Evolutionary conservation across 2,888 invertebrate species (phyloP).

Genomic region (Incurvaria masculella): DNA sequence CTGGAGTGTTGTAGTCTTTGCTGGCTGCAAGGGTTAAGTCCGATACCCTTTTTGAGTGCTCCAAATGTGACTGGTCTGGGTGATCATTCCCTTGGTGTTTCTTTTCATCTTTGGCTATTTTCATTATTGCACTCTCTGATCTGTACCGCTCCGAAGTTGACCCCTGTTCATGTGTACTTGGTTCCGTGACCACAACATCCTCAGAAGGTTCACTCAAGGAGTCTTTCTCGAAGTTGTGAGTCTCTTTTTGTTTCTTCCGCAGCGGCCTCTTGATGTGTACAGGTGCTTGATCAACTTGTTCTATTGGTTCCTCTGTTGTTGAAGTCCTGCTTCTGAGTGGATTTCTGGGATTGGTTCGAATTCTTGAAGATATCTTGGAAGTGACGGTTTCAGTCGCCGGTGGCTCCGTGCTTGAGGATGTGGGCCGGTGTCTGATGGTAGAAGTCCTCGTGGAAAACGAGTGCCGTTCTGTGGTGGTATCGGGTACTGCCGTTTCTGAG

Average conservation of each 20-base stretch:
- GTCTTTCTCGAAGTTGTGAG: too few species aligned
- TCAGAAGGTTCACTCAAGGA: conserved; percentile 41
- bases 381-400: conserved; percentile 29
- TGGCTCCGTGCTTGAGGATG: conserved; percentile 26
- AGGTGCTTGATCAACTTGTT: conserved; percentile 28
- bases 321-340: conserved; percentile 38
- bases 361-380: conserved; percentile 39
- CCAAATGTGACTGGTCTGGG: conserved; percentile 36
- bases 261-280: conserved; percentile 33
- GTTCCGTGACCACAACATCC: conserved; percentile 37
- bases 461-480: conserved; percentile 30
- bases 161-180: conserved; percentile 27
- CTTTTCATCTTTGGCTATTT: conserved; percentile 47
- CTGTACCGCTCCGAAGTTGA: conserved; percentile 42
- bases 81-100: conserved; percentile 35
- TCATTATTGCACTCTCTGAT: conserved; percentile 56
- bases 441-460: conserved; percentile 25
- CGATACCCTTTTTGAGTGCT: conserved; percentile 66
- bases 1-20: conserved; percentile 68
- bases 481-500: conserved; percentile 31
- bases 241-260: conserved; percentile 34
- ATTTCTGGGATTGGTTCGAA: conserved; percentile 25
- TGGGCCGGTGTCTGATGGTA: conserved; percentile 32
- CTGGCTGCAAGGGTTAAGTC: conserved; percentile 71
- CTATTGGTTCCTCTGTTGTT: conserved; percentile 34